Evolutionary conservation across 1,140 invertebrate genomes (phyloP), one percentile per base, ranked within the genome.

Genomic region (Branchinecta lindahli): DNA sequence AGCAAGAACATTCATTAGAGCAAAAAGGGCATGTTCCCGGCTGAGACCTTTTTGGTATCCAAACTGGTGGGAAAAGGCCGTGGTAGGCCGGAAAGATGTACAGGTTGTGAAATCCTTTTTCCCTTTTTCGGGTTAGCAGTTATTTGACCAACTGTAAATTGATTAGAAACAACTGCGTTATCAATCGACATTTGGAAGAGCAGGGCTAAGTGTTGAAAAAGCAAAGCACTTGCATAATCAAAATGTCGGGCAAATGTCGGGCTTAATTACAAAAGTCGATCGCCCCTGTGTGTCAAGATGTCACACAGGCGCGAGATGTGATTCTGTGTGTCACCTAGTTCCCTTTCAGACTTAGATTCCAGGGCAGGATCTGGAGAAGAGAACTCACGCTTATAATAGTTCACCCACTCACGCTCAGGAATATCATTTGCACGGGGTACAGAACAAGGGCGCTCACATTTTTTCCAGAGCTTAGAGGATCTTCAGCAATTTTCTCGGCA

Each of bases 141-240:
- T 52, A 52, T 52, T 52, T 52, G 47, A 52, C 47, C 47, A 52
- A 52, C 47, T 52, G 47, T 52, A 52, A 52, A 52, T 52, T 52
- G 47, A 52, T 9, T 9, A 52, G n/a, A n/a, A 52, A 52, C 47
- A 9, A n/a, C n/a, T 52, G n/a, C n/a, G n/a, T n/a, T n/a, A n/a
- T 52, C 47, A 52, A 52, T 52, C 9, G 9, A 52, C 47, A 52
- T 52, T 52, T 52, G 47, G n/a, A 52, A 52, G n/a, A 52, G 47
- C n/a, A 52, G 47, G n/a, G 47, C 9, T 52, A 52, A 52, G n/a
- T 52, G 47, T 9, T 52, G 9, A 52, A 52, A 52, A 52, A 52
- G 47, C 9, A 52, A 52, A 52, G 47, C 47, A 52, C 47, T 52
- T 52, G 47, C 47, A 52, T 52, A 52, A 52, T 52, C 47, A 52